Evolutionary conservation across 2,113 vertebrate genomes (phyloP).

Genomic region (Spea multiplicata): DNA sequence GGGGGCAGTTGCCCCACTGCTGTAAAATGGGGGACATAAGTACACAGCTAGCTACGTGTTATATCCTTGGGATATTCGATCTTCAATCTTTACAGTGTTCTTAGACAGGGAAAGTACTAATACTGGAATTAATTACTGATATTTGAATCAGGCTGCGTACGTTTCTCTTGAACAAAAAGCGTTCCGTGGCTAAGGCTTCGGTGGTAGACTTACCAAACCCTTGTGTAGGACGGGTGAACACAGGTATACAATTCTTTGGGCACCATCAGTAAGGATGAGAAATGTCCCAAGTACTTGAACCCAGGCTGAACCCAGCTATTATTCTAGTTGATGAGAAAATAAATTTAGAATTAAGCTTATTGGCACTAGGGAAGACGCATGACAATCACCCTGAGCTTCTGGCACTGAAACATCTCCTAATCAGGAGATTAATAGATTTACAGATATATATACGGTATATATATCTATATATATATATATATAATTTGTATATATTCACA

Average conservation of each 20-base stretch:
- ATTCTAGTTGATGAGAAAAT: neutral
- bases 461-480: constrained; percentile 54
- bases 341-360: neutral
- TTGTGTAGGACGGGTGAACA: neutral
- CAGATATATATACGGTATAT: constrained; percentile 54
- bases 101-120: too few relatives aligned
- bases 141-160: too few relatives aligned
- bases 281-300: neutral
- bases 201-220: neutral
- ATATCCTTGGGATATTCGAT: too few relatives aligned
- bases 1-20: too few relatives aligned
- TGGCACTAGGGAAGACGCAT: constrained; percentile 34
- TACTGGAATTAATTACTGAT: too few relatives aligned
- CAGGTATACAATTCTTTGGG: constrained; percentile 2
- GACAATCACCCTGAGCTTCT: constrained; percentile 83
- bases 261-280: neutral
- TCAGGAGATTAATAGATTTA: constrained; percentile 77
- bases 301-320: neutral
- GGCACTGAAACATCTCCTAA: constrained; percentile 79
- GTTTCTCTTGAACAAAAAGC: too few relatives aligned
- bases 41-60: too few relatives aligned
- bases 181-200: neutral
- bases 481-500: constrained; percentile 54
- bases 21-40: too few relatives aligned
- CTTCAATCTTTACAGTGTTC: too few relatives aligned